A percentile compares a stretch with the other conserved stretches of the same genome.
phyloP scores from a whole-genome alignment of 2,797 vertebrate species.

The Nyctalus aviator region DNA sequence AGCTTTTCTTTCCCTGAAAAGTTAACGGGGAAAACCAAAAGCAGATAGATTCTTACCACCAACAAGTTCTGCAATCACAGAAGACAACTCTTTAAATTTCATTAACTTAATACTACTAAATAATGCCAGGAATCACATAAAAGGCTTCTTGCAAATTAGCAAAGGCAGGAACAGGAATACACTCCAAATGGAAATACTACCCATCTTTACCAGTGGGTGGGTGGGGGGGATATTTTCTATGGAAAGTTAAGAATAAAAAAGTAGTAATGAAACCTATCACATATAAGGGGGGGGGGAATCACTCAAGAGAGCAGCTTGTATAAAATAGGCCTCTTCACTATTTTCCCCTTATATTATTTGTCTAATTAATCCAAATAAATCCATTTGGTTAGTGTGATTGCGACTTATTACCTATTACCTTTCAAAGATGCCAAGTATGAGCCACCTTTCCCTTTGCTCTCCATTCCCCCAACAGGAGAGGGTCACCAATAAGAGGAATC shows the following conservation, averaged over 20 bases:
- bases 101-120: slow-evolving; percentile 15
- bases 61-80: background rate
- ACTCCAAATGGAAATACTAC: background rate
- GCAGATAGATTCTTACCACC: slow-evolving; percentile 1
- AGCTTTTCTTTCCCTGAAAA: background rate
- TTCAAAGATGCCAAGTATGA: slow-evolving; percentile 32
- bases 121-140: background rate
- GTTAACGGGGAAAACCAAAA: slow-evolving; percentile 35
- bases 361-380: background rate
- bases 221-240: background rate
- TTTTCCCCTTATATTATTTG: background rate
- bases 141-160: background rate
- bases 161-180: slow-evolving; percentile 34
- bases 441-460: background rate
- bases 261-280: background rate
- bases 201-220: background rate
- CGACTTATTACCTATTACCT: background rate
- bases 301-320: background rate
- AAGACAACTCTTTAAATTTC: background rate
- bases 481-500: background rate
- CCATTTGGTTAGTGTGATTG: slow-evolving; percentile 41
- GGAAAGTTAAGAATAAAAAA: background rate
- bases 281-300: background rate
- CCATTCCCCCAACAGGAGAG: background rate
- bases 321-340: slow-evolving; percentile 11